Base-by-base conservation (phyloP, 1,140 invertebrate genomes). In the Monomorium pharaonis region DNA sequence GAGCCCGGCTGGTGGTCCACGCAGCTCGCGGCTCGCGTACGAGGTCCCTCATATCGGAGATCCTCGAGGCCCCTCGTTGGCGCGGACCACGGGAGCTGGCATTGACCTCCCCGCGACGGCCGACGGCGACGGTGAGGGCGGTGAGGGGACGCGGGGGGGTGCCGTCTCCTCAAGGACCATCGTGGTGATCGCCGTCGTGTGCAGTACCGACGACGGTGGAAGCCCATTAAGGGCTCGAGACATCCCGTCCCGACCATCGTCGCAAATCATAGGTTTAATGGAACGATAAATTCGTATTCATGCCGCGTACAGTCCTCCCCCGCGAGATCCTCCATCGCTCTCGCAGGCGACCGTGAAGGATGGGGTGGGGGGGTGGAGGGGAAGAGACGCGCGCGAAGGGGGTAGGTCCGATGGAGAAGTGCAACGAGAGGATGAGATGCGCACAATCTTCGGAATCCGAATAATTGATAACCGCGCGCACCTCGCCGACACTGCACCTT, bases 251-350 rank as follows among this genome's bases (percentile, higher is more conserved):
- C 62, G 42, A 65, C 81, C 54, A 58, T 83, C 47, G 49, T 83
- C 88, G 49, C 88, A 90, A 89, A 90, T 90, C 88, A 87, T 90
- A 87, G 75, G 30, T 87, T 90, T 87, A 89, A 85, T 87, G 75
- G 54, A 89, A 69, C 81, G 76, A 89, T 89, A 89, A 89, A 90
- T 90, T 90, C 42, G 27, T 77, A 89, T 89, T 88, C 83, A 77
- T 86, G 42, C 62, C 65, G 72, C 60, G 49, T 85, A 62, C 27
- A 56, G 62, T 77, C n/a, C 47, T 54, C 47, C 74, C 37, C 21
- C 67, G 24, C 85, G 14, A 27, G 44, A 18, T 37, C 65, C 63
- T 37, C 65, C 63, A 14, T 54, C 49, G 12, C 44, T n/a, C 49
- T 62, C 44, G 9, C 65, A n/a, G n/a, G n/a, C n/a, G n/a, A n/a